Evolutionary conservation across 2,113 vertebrate genomes (phyloP), one percentile per base, ranked within the genome.

Genomic region (Zosterops pallidus): DNA sequence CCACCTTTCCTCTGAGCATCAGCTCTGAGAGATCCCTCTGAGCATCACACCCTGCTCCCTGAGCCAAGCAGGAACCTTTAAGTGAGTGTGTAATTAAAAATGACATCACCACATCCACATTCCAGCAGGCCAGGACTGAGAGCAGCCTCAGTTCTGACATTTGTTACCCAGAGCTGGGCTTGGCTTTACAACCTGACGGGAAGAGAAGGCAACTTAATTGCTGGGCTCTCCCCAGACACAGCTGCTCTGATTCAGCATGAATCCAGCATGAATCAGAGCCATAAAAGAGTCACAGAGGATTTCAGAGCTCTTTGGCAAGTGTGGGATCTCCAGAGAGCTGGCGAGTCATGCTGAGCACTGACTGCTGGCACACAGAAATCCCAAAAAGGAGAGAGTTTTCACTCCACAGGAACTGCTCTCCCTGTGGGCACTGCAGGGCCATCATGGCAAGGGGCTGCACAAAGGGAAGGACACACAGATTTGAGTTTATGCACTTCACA

Each of bases 211-310:
- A 67, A 44, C 72, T 78, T 67, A 49, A 86, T 49, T 91, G 75
- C 89, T 9, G 28, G 70, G 62, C 57, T 52, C 49, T 86, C 37
- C 83, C 62, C 83, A 76, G 84, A 69, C 14, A 60, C 22, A 79
- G 85, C 70, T 89, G 81, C 81, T 91, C 69, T 91, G 92, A 96
- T 90, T 92, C 93, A 96, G 75, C 71, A 56, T 47, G 82, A 93
- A 87, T 70, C 67, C 86, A 94, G 67, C 75, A 52, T 92, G 85
- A 95, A 91, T 92, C 92, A 95, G 78, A 94, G 79, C 76, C 76
- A 60, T 77, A 63, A 50, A 67, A 67, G 52, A 93, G 50, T 90
- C 92, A 93, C 64, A 77, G 28, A 78, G 88, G 78, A 92, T 56
- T 37, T 41, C 3, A 60, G 72, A 64, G 75, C 7, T 52, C 88